Evolutionary conservation across 2,113 vertebrate species (phyloP), one percentile per base, ranked within the genome.

Genomic region (Propithecus coquereli): DNA sequence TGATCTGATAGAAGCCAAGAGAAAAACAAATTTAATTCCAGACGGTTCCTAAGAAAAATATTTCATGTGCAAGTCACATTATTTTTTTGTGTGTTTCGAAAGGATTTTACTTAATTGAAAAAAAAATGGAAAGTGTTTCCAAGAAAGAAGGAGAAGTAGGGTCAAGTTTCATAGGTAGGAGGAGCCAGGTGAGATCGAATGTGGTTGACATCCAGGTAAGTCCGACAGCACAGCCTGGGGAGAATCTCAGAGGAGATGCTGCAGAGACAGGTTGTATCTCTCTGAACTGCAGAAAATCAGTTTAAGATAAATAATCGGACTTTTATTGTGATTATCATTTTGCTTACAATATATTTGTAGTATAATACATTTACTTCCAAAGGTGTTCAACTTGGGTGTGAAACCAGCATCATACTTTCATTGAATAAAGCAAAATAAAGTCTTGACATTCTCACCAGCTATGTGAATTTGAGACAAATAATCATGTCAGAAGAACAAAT

Each of bases 361-460:
- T 8, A 30, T 8, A 68, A 22, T 9, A 66, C 32, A 3, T 57
- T 76, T 37, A 45, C 30, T 65, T 16, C 14, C 23, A 37, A 30
- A 34, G 22, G 17, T 59, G 32, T 30, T 86, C 61, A 10, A 59
- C 1, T 12, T 66, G 45, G 50, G 18, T 4, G 23, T 12, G 17
- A 23, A 37, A 25, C 6, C 61, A 59, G 61, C 1, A 30, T 37
- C 30, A 68, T 22, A 22, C 9, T 57, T 43, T 47, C 59, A 43
- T 17, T 65, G 68, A 27, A 32, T 1, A 22, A 22, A n/a, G 2
- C 8, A 16, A 20, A 6, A 25, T 34, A 27, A 32, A 12, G 40
- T 5, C 32, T 25, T 0, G 1, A 5, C 2, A 0, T n/a, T 9
- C 52, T 71, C 25, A 2, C 8, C 52, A 52, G 54, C 43, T 12